Evolutionary conservation across 2,797 vertebrate species (phyloP).

Genomic region (Mormyrus hasselquistii): DNA sequence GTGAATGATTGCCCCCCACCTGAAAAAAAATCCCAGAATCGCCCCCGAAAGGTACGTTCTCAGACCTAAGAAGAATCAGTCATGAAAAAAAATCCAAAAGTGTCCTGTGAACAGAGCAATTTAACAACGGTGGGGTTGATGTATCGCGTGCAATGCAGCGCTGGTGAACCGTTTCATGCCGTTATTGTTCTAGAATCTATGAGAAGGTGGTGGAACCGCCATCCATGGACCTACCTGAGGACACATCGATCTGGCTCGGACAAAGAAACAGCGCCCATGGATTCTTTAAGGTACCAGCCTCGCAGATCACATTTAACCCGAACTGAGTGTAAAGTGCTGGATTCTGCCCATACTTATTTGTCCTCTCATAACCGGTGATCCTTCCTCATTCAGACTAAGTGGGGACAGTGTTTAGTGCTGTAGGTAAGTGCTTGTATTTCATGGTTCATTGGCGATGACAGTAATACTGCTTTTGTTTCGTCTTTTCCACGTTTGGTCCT

Average conservation of each 20-base stretch:
- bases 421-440: not conserved
- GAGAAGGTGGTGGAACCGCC: conserved; percentile 88
- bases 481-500: not conserved
- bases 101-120: not conserved
- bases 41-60: not conserved
- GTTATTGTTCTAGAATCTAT: conserved; percentile 75
- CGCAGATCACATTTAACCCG: not conserved
- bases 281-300: conserved; percentile 80
- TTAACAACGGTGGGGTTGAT: not conserved
- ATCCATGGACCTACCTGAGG: conserved; percentile 80
- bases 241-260: conserved; percentile 87
- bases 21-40: not conserved
- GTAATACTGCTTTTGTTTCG: not conserved
- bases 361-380: not conserved
- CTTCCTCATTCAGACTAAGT: not conserved
- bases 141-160: not conserved
- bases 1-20: not conserved
- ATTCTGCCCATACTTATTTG: not conserved
- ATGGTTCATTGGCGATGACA: not conserved
- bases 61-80: not conserved
- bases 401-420: not conserved
- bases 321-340: not conserved
- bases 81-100: not conserved
- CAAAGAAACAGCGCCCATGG: conserved; percentile 90
- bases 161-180: conserved; percentile 22